Evolutionary conservation across 1,140 invertebrate species (phyloP), one percentile per base, ranked within the genome.

Genomic region (Pseudoatta argentina): DNA sequence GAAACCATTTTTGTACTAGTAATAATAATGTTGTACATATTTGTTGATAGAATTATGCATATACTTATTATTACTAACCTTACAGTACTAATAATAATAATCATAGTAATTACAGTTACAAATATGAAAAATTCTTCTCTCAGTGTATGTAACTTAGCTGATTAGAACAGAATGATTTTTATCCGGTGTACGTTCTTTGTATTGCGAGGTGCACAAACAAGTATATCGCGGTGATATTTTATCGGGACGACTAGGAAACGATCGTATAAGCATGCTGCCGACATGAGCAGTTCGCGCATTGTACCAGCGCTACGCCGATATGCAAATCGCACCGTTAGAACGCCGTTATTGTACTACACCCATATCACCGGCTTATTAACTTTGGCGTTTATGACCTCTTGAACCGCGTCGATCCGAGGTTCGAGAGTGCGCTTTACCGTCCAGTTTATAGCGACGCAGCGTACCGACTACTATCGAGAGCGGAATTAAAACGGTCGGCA

Each of bases 341-440:
- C 55, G 27, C 53, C 61, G 44, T 88, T 73, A 86, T 86, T 86
- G 77, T 86, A 86, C 72, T 64, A 64, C 39, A 78, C 44, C 27
- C 82, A n/a, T 66, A 64, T 82, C 51, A 72, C 14, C 24, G 55
- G 83, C 83, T 89, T 89, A 89, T 89, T 88, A 89, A 86, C 57
- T 88, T 63, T 77, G 83, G 77, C 88, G 59, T 89, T 88, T 89
- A 89, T 64, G 82, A 89, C 71, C 82, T 63, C 67, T 66, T 71
- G 86, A 88, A 88, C 67, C 53, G 53, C 76, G 77, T 61, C 81
- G 83, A 81, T 75, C 63, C 51, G 8, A 24, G 34, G 12, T 8
- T 27, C 34, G 69, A 83, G 73, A 77, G 66, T 53, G 30, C 44
- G 83, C 66, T 88, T 88, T 86, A 88, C 86, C 76, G 88, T 48